Base-by-base conservation (phyloP, 2,888 invertebrate genomes). In the Plusia festucae region DNA sequence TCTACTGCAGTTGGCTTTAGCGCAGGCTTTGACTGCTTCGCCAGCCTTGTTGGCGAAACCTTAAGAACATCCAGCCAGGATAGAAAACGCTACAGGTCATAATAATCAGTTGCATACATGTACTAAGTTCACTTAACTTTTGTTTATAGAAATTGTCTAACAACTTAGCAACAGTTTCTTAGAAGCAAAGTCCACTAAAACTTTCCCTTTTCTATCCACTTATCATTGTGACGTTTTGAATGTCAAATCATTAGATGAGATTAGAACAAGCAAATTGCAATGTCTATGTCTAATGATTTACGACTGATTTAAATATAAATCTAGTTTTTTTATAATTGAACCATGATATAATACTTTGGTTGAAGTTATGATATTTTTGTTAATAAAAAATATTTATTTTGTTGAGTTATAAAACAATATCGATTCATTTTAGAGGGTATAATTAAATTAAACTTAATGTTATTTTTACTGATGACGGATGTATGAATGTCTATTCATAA, bases 201-300 rank as follows among this genome's bases (percentile, higher is more conserved):
- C 79, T 76, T 78, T 76, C 76, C 54, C 76, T 68, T 75, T 65
- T 75, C 46, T 44, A 30, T 20, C 56, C 52, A 65, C 51, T 58
- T 46, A 53, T 52, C 54, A 65, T 59, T 30, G 20, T 63, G 62
- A 49, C 53, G 55, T 67, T 40, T 20, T 55, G 53, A 68, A 65
- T 70, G 56, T 56, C 49, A 78, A 60, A 51, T 53, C 55, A 73
- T 65, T 60, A 70, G 11, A 15, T 0, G 7, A 54, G 67, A 57
- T 65, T 65, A 18, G 40, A 22, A 27, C 34, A 40, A 60, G n/a
- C n/a, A 59, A 18, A 7, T 44, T 16, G 32, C 30, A 62, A 65
- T 68, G 61, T 68, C 71, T 74, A 78, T 78, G 65, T 68, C 63
- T 70, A 54, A 61, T 61, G 53, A 53, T 60, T 22, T 53, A 20